phyloP scores from a whole-genome alignment of 2,888 invertebrate species.

The Ormia ochracea region DNA sequence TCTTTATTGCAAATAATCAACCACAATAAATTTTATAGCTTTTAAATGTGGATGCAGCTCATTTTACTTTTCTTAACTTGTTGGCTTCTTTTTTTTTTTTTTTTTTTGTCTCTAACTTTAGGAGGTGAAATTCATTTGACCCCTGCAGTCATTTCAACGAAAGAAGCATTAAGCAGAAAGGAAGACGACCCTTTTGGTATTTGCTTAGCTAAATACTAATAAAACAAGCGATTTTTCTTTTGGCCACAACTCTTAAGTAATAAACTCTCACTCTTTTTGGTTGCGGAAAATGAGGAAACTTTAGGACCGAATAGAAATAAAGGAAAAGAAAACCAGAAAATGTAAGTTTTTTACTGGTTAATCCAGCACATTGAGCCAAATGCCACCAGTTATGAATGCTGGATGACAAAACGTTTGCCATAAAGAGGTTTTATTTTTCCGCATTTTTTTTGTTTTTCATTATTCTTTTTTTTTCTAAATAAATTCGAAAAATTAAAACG shows the following conservation, averaged over 20 bases:
- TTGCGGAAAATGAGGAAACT: constrained; percentile 1
- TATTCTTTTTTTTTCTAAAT: background rate
- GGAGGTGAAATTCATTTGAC: constrained; percentile 37
- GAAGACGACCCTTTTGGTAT: constrained; percentile 45
- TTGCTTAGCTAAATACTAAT: constrained; percentile 2
- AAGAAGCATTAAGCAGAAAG: constrained; percentile 20
- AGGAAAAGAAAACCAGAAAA: background rate
- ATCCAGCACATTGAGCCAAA: constrained; percentile 34
- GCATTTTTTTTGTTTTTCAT: background rate
- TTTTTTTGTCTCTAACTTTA: constrained; percentile 5
- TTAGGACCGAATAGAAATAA: background rate
- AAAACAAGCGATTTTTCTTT: constrained; percentile 30
- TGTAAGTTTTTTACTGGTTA: background rate
- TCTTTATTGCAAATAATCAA: background rate
- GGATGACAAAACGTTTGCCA: constrained; percentile 27
- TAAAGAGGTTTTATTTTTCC: background rate
- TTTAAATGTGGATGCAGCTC: constrained; percentile 43
- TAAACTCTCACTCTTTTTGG: constrained; percentile 30
- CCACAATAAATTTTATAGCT: constrained; percentile 4
- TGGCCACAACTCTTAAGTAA: background rate
- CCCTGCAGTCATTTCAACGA: constrained; percentile 26
- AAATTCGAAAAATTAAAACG: background rate
- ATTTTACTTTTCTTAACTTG: background rate
- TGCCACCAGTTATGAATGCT: constrained; percentile 53
- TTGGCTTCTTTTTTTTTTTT: background rate